These are phyloP conservation scores for Ormyrus pomaceus DNA, from an alignment of 2,888 invertebrate genomes.

Conservation along the genomic window DNA sequence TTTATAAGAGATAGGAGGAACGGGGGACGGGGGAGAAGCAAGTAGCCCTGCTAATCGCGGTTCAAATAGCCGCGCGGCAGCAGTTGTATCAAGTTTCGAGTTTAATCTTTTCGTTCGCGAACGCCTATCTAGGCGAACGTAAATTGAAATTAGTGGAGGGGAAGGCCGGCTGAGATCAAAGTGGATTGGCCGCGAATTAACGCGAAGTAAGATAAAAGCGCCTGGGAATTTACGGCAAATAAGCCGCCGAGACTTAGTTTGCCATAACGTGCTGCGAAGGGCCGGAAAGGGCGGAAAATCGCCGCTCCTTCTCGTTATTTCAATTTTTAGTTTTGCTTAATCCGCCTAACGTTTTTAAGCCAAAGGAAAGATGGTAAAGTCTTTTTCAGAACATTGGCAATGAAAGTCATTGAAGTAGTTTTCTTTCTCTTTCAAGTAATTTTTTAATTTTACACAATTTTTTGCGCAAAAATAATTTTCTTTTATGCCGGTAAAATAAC, in stretches of 20 bases:
- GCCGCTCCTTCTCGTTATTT: too few species aligned
- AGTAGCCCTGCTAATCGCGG: conserved; percentile 38
- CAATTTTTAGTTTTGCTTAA: too few species aligned
- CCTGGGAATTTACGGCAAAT: conserved; percentile 18
- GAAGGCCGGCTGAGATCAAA: conserved; percentile 34
- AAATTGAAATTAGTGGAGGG: conserved; percentile 51
- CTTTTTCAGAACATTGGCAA: too few species aligned
- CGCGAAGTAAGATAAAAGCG: conserved; percentile 47
- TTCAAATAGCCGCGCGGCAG: conserved; percentile 31
- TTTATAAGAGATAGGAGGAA: conserved; percentile 33
- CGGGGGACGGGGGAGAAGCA: background rate
- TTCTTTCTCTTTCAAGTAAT: too few species aligned
- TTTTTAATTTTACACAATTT: too few species aligned
- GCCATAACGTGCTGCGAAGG: conserved; percentile 5
- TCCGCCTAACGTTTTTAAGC: too few species aligned
- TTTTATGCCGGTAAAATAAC: too few species aligned
- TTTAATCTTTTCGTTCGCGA: conserved; percentile 51
- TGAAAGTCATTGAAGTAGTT: too few species aligned
- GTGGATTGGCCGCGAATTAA: conserved; percentile 50
- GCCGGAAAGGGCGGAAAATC: background rate
- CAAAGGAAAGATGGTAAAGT: too few species aligned
- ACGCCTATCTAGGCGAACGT: conserved; percentile 7
- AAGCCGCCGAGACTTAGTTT: conserved; percentile 28
- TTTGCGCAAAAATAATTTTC: too few species aligned
- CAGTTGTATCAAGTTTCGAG: conserved; percentile 45